Conservation (phyloP, 2,797 vertebrate species). For the Hypotaenidia okinawae region DNA sequence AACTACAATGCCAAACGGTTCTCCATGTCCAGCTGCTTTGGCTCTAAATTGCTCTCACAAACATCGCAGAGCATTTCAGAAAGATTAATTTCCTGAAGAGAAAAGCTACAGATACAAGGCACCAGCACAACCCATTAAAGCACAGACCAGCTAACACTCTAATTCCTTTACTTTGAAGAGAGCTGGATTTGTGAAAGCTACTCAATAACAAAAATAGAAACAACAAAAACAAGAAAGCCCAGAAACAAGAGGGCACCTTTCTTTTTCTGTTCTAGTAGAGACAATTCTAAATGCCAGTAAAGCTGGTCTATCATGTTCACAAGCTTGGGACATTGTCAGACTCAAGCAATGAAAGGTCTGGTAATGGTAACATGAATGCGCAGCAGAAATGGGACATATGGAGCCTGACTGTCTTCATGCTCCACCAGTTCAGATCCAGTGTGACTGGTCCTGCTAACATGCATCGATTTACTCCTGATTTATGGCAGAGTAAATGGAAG, state of each 20-base stretch:
- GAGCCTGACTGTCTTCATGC: neutral
- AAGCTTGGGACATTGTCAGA: neutral
- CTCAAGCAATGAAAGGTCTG: neutral
- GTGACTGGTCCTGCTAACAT: neutral
- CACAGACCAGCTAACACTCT: neutral
- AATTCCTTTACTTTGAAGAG: constrained; percentile 39
- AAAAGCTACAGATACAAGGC: neutral
- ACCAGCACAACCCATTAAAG: constrained; percentile 3
- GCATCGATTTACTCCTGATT: neutral
- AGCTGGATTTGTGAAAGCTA: neutral
- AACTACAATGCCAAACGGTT: neutral
- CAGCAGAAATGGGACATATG: neutral
- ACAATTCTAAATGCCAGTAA: neutral
- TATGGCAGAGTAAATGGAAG: neutral
- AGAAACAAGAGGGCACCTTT: neutral
- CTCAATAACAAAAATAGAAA: constrained; percentile 43
- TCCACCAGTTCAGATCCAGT: neutral
- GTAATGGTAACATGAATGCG: neutral
- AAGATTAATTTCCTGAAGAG: constrained; percentile 43
- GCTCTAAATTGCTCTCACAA: neutral
- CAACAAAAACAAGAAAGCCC: neutral
- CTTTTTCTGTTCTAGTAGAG: neutral
- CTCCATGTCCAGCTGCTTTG: neutral
- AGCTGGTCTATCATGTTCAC: neutral
- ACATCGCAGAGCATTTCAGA: constrained; percentile 23